Evolutionary conservation across 2,888 invertebrate species (phyloP).

Genomic region (Abscondita cerata): DNA sequence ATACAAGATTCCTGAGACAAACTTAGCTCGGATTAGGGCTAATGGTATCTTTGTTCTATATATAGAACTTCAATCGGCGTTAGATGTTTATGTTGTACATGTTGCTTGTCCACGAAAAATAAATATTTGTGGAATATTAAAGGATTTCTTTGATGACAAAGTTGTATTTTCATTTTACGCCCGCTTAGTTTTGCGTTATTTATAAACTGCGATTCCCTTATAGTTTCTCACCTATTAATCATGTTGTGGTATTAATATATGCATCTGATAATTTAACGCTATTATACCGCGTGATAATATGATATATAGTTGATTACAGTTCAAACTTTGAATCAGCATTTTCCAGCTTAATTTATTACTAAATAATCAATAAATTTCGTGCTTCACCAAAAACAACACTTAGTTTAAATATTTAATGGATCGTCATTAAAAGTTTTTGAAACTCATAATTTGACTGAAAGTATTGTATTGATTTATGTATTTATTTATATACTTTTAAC

Average conservation of each 20-base stretch:
- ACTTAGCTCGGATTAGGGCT: conserved; percentile 28
- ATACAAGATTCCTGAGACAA: conserved; percentile 27
- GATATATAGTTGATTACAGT: conserved; percentile 32
- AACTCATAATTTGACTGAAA: too few relatives aligned
- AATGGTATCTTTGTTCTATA: conserved; percentile 31
- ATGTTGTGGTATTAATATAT: conserved; percentile 29
- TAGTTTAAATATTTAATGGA: too few relatives aligned
- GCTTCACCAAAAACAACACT: neutral
- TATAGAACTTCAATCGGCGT: conserved; percentile 30
- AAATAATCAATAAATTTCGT: conserved; percentile 1
- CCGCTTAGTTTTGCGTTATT: conserved; percentile 13
- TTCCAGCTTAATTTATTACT: conserved; percentile 18
- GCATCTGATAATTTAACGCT: conserved; percentile 33
- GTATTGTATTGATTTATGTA: too few relatives aligned
- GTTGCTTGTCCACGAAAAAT: conserved; percentile 23
- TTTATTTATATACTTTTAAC: too few relatives aligned
- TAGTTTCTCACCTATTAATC: conserved; percentile 27
- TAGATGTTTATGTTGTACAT: conserved; percentile 22
- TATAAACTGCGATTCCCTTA: conserved; percentile 10
- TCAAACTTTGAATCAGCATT: conserved; percentile 31
- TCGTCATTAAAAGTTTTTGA: too few relatives aligned
- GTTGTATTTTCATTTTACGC: conserved; percentile 3
- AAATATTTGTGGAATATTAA: conserved; percentile 24
- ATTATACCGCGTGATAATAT: conserved; percentile 31
- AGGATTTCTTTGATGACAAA: conserved; percentile 22